Conservation (phyloP, 2,888 invertebrate genomes). For the Liodrosophila aerea region DNA sequence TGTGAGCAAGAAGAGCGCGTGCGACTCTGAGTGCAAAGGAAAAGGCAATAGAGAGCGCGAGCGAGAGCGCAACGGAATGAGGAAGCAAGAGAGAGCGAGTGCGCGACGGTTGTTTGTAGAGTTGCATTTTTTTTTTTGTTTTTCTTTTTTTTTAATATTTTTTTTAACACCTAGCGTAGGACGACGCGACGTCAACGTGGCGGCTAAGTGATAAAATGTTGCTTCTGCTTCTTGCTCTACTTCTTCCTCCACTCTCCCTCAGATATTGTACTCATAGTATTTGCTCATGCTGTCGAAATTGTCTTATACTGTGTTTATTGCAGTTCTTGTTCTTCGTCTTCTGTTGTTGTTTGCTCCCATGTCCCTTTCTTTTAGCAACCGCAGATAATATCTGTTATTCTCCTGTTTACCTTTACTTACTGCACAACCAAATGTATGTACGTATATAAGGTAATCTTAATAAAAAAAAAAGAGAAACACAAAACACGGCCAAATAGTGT, state of each 20-base stretch:
- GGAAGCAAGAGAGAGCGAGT: slow-evolving; percentile 14
- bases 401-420: slow-evolving; percentile 19
- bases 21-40: slow-evolving; percentile 2
- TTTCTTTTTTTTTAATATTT: slow-evolving; percentile 15
- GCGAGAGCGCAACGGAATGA: slow-evolving; percentile 11
- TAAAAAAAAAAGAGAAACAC: no score
- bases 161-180: slow-evolving; percentile 44
- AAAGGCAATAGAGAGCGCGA: slow-evolving; percentile 6
- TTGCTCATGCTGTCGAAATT: slow-evolving; percentile 44
- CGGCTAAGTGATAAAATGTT: slow-evolving; percentile 69
- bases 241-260: neutral
- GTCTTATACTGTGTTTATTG: slow-evolving; percentile 37
- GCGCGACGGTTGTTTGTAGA: slow-evolving; percentile 54
- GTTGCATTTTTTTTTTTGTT: no score
- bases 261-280: slow-evolving; percentile 32
- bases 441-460: slow-evolving; percentile 30
- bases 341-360: slow-evolving; percentile 43
- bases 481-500: slow-evolving; percentile 13
- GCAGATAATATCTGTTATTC: slow-evolving; percentile 45
- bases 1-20: slow-evolving; percentile 28
- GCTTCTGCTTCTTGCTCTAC: slow-evolving; percentile 36
- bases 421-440: slow-evolving; percentile 19
- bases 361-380: slow-evolving; percentile 32
- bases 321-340: slow-evolving; percentile 28
- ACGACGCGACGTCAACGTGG: slow-evolving; percentile 68